phyloP scores from a whole-genome alignment of 1,140 invertebrate species.

The Atopsyche davidsoni region DNA sequence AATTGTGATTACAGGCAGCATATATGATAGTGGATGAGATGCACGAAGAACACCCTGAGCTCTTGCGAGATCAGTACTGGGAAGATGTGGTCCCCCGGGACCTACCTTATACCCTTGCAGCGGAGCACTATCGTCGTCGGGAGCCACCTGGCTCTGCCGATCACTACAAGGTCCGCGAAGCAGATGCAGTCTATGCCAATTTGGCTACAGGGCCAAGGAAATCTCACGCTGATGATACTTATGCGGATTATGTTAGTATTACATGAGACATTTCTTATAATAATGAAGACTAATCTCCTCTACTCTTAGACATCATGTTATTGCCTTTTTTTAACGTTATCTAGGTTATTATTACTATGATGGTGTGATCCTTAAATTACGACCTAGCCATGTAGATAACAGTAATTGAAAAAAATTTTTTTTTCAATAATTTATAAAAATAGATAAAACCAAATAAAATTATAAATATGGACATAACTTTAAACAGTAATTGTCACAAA shows the following conservation, averaged over 20 bases:
- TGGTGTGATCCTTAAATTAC: too few species aligned
- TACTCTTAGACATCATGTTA: too few species aligned
- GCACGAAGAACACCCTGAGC: conserved; percentile 83
- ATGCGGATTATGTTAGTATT: conserved; percentile 79
- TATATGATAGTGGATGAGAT: conserved; percentile 90
- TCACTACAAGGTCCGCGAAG: conserved; percentile 75
- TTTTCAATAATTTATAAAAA: too few species aligned
- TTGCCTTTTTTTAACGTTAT: too few species aligned
- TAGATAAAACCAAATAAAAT: too few species aligned
- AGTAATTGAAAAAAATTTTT: too few species aligned
- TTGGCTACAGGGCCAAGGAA: conserved; percentile 54
- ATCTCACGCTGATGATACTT: conserved; percentile 67
- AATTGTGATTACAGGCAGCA: conserved; percentile 59
- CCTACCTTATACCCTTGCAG: conserved; percentile 78
- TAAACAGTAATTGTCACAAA: too few species aligned
- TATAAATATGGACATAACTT: too few species aligned
- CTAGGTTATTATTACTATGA: too few species aligned
- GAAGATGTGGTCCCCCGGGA: conserved; percentile 85
- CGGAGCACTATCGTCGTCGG: conserved; percentile 71
- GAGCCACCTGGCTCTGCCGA: conserved; percentile 81
- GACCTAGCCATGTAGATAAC: too few species aligned
- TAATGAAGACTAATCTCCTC: too few species aligned
- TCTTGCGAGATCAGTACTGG: conserved; percentile 86
- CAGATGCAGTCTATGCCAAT: conserved; percentile 76
- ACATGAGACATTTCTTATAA: too few species aligned